Conservation (phyloP, 2,113 vertebrate genomes). For the Pelmatolapia mariae region DNA sequence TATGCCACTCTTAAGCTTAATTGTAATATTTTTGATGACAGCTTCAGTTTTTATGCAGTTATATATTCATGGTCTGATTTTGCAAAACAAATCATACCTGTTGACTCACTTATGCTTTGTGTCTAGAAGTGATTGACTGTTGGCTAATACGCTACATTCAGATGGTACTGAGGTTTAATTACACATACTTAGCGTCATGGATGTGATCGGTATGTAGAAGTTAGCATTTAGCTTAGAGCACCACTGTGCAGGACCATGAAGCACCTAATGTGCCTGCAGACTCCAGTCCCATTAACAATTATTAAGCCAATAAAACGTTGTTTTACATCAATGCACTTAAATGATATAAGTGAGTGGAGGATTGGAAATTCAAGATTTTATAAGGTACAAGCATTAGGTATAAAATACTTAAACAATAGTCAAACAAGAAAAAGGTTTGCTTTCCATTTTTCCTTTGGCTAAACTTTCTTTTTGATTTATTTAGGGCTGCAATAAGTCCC, state of each 20-base stretch:
- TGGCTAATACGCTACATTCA: background rate
- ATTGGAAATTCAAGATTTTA: background rate
- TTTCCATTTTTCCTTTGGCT: background rate
- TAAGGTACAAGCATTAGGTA: background rate
- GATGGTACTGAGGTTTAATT: background rate
- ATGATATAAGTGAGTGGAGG: background rate
- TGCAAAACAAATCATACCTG: background rate
- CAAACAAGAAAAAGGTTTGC: background rate
- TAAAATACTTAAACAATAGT: background rate
- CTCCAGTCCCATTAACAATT: background rate
- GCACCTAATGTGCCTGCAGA: background rate
- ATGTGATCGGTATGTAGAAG: background rate
- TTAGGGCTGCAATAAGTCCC: constrained; percentile 9
- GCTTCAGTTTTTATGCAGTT: background rate
- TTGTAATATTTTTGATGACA: background rate
- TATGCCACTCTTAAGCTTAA: background rate
- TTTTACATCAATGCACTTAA: background rate
- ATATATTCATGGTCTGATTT: background rate
- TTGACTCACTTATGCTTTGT: background rate
- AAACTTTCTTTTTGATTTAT: constrained; percentile 5
- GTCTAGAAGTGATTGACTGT: background rate
- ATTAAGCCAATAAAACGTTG: background rate
- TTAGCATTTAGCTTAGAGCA: background rate
- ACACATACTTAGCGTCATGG: background rate
- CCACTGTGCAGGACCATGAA: background rate